Evolutionary conservation across 2,888 invertebrate genomes (phyloP).

Genomic region (Ophioninae sp.): DNA sequence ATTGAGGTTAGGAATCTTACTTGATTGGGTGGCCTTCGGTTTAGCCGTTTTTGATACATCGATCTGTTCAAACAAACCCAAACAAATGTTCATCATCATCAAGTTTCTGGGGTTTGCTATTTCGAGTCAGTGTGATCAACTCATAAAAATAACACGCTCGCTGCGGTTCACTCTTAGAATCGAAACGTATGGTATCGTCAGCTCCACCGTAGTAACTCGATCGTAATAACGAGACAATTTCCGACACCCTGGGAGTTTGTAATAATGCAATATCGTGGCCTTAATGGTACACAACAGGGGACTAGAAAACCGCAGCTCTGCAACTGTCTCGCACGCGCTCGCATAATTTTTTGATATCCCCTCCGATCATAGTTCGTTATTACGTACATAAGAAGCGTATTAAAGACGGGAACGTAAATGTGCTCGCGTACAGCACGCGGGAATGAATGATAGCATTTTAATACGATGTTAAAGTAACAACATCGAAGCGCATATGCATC

Average conservation of each 20-base stretch:
- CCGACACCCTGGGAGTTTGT: neutral
- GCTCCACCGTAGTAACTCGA: neutral
- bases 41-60: neutral
- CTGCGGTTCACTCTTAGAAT: neutral
- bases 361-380: slow-evolving; percentile 55
- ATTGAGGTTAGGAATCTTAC: neutral
- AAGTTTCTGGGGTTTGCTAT: neutral
- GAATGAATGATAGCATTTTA: slow-evolving; percentile 23
- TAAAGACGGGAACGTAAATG: slow-evolving; percentile 16
- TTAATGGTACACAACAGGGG: slow-evolving; percentile 12
- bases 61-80: neutral
- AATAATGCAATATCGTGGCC: slow-evolving; percentile 3
- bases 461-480: slow-evolving; percentile 30
- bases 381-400: slow-evolving; percentile 18
- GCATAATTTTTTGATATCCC: slow-evolving; percentile 71
- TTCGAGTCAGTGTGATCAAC: neutral
- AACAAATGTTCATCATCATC: neutral
- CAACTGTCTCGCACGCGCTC: slow-evolving; percentile 68
- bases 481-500: slow-evolving; percentile 43
- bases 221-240: slow-evolving; percentile 14
- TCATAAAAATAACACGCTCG: neutral
- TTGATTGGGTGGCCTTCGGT: neutral
- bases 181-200: neutral
- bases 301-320: slow-evolving; percentile 58
- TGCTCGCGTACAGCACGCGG: slow-evolving; percentile 9